Evolutionary conservation across 1,140 invertebrate species (phyloP).

Genomic region (Trichogramma pretiosum): DNA sequence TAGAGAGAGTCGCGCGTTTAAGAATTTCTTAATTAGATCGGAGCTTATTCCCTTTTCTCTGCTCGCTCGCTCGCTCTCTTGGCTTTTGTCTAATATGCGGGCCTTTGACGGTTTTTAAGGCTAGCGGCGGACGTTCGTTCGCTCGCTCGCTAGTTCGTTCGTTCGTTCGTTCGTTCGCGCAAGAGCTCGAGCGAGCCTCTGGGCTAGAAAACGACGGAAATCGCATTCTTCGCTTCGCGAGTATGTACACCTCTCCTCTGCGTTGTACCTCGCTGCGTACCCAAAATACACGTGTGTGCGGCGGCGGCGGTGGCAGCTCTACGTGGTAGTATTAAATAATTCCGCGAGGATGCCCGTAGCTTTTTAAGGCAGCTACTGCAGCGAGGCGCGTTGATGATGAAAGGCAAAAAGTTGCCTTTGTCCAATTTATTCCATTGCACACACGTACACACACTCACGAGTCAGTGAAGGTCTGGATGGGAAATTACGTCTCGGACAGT

Average conservation of each 20-base stretch:
- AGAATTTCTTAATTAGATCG: slow-evolving; percentile 37
- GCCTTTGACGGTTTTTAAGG: not conserved
- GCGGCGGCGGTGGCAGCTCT: not conserved
- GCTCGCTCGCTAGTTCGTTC: too few relatives aligned
- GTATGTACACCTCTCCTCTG: not conserved
- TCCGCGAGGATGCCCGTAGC: slow-evolving; percentile 1
- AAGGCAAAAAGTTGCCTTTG: slow-evolving; percentile 16
- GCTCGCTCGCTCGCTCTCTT: not conserved
- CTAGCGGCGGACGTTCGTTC: too few relatives aligned
- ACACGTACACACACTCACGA: too few relatives aligned
- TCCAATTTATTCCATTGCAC: slow-evolving; percentile 21
- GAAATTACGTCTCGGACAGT: slow-evolving; percentile 17
- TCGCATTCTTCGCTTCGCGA: slow-evolving; percentile 5
- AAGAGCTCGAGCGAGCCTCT: not conserved
- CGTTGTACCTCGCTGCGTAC: not conserved
- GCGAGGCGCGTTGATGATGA: slow-evolving; percentile 10
- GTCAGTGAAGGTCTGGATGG: too few relatives aligned
- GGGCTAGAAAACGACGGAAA: slow-evolving; percentile 1
- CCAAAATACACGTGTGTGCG: not conserved
- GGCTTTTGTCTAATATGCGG: not conserved
- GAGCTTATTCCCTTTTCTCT: slow-evolving; percentile 8
- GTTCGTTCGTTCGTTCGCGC: not conserved
- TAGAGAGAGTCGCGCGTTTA: slow-evolving; percentile 25
- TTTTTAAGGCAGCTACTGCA: slow-evolving; percentile 7
- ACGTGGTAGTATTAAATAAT: slow-evolving; percentile 12